Evolutionary conservation across 2,113 vertebrate genomes (phyloP).

Genomic region (Rhizomys pruinosus): DNA sequence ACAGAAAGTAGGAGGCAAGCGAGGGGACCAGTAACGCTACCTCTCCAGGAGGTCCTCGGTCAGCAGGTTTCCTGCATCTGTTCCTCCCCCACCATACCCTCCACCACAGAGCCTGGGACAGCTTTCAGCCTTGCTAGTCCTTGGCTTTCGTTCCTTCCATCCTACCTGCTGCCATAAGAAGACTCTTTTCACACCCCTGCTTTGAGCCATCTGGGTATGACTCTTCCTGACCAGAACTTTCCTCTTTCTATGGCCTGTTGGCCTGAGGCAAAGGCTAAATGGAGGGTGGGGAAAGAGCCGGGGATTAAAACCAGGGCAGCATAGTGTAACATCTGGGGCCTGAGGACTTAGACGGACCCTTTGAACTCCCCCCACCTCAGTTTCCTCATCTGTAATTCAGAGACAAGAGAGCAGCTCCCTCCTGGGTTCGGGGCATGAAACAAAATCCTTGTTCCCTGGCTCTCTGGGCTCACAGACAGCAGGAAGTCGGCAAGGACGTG

Average conservation of each 20-base stretch:
- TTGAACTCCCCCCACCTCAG: neutral
- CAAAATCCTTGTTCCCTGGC: too few relatives aligned
- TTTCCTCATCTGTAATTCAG: neutral
- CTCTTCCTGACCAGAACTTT: neutral
- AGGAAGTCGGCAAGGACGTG: neutral
- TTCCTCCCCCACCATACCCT: neutral
- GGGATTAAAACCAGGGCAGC: neutral
- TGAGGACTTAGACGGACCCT: neutral
- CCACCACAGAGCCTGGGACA: neutral
- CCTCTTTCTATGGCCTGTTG: neutral
- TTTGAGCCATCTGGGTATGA: neutral
- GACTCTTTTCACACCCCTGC: neutral
- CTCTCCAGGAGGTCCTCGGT: neutral
- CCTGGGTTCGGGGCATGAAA: neutral
- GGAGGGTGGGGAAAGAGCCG: neutral
- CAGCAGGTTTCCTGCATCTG: neutral
- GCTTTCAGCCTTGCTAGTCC: neutral
- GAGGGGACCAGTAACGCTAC: too few relatives aligned
- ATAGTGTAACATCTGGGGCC: accelerated
- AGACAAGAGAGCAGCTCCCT: neutral
- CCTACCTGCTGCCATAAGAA: neutral
- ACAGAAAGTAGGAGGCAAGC: neutral
- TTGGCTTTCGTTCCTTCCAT: neutral
- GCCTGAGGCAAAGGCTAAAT: neutral
- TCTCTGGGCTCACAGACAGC: accelerated